Evolutionary conservation across 1,140 invertebrate genomes (phyloP), one percentile per base, ranked within the genome.

Genomic region (Leptinotarsa undecemlineata): DNA sequence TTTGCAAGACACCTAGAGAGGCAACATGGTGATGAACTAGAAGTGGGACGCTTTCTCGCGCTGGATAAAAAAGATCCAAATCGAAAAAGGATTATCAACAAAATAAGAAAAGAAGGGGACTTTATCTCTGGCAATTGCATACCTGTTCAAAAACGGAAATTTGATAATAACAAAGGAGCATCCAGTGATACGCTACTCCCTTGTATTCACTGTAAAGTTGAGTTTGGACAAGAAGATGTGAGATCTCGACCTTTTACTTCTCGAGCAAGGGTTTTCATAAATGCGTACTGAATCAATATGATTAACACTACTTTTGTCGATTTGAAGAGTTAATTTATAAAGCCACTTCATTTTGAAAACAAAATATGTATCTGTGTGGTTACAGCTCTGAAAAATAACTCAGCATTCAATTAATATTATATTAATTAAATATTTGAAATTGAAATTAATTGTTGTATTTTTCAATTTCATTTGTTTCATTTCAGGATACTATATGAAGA

Each of bases 1-100:
- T 76, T 70, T 68, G 66, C 71, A 51, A 21, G 72, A 74, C 72
- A 76, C 48, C 11, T 76, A 17, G 42, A 76, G 70, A 17, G 72
- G 67, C n/a, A 74, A 26, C 75, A 76, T 71, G 26, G 4, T 14
- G 42, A 48, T 17, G 74, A 72, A 21, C 20, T 48, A 17, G 20
- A 72, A 60, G 70, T 72, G 19, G 42, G 57, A 20, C 26, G 63
- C 17, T 48, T 75, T 19, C 14, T 75, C 23, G 64, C 19, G 4
- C 3, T 68, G 26, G 23, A 60, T n/a, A 67, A 57, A 21, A 63
- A 61, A 51, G 15, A 15, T 15, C 17, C 57, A 17, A 47, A 72
- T 66, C n/a, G 74, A 13, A 72, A 67, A 57, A 19, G 57, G 48
- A 15, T 72, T 19, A 48, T 71, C 14, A 48, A 33, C 13, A 70